Evolutionary conservation across 2,888 invertebrate species (phyloP), one percentile per base, ranked within the genome.

Genomic region (Hypercompe scribonia): DNA sequence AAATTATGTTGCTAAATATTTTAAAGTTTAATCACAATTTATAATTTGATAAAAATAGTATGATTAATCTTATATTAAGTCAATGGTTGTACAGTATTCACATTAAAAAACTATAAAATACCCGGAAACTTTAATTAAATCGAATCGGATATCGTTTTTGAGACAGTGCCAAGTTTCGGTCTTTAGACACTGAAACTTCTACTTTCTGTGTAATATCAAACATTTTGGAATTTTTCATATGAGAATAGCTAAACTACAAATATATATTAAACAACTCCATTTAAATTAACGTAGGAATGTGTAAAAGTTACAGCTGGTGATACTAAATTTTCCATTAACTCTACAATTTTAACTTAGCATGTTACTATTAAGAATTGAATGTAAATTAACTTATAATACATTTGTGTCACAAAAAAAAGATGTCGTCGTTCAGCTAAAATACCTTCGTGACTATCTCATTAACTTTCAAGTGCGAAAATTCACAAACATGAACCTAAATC

Each of bases 401-500:
- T 31, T 61, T 69, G 31, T 61, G 69, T 42, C 24, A 15, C 31
- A 31, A 61, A 34, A 42, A 36, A 64, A 33, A 64, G 31, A 64
- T 46, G 63, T 46, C 70, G 63, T 63, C 70, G 61, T 18, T 64
- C 42, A n/a, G 42, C 46, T 46, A 68, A 15, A 54, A 70, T 70
- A 63, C 36, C 42, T 46, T 70, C 73, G 66, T 73, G 70, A 31
- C 33, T 24, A 42, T 72, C 15, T 65, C n/a, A 61, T 73, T 73
- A 72, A 46, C 42, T 3, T 31, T 54, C 31, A 21, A 11, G 34
- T 70, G 70, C 31, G 68, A 76, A 73, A 76, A 66, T 34, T 46
- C 21, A 70, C 46, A 68, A 65, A 67, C 63, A 39, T 36, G 31
- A 24, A 64, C 3, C 42, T 28, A 58, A 71, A 68, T 42, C 34